phyloP scores from a whole-genome alignment of 2,797 vertebrate genomes.

The Amniataba percoides region DNA sequence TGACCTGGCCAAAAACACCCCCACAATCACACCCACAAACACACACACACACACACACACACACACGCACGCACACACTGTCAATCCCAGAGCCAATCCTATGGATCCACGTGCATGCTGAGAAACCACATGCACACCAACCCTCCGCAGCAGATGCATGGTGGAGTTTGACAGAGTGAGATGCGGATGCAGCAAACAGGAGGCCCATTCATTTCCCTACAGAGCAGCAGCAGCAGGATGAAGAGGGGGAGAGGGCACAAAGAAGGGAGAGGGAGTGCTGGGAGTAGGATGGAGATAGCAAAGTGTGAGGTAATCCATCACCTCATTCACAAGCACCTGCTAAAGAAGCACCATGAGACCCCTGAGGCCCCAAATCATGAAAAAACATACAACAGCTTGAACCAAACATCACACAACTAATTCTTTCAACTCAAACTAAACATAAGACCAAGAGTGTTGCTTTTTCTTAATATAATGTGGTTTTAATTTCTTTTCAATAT shows the following conservation, averaged over 20 bases:
- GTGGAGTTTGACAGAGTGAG: slow-evolving; percentile 75
- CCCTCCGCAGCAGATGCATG: slow-evolving; percentile 54
- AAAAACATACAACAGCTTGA: background rate
- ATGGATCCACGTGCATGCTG: slow-evolving; percentile 34
- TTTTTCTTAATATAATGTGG: background rate
- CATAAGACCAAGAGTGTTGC: no score
- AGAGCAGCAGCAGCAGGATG: slow-evolving; percentile 60
- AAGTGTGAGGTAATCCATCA: slow-evolving; percentile 73
- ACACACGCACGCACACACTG: no score
- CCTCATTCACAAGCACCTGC: slow-evolving; percentile 68
- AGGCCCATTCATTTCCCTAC: slow-evolving; percentile 77
- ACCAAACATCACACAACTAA: background rate
- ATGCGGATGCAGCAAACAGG: slow-evolving; percentile 78
- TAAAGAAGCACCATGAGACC: slow-evolving; percentile 54
- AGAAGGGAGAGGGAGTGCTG: slow-evolving; percentile 35
- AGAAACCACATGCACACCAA: slow-evolving; percentile 35
- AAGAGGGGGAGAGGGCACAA: slow-evolving; percentile 32
- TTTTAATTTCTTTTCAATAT: slow-evolving; percentile 11
- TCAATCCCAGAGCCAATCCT: slow-evolving; percentile 53
- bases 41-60: slow-evolving; percentile 18
- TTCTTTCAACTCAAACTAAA: background rate
- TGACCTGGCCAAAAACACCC: slow-evolving; percentile 79
- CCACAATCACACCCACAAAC: slow-evolving; percentile 33
- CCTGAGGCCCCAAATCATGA: slow-evolving; percentile 30
- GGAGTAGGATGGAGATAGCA: slow-evolving; percentile 56